Percentiles rank a stretch among this genome's conserved stretches.
Evolutionary conservation across 2,113 vertebrate species (phyloP).

Genomic region (Bambusicola thoracicus): DNA sequence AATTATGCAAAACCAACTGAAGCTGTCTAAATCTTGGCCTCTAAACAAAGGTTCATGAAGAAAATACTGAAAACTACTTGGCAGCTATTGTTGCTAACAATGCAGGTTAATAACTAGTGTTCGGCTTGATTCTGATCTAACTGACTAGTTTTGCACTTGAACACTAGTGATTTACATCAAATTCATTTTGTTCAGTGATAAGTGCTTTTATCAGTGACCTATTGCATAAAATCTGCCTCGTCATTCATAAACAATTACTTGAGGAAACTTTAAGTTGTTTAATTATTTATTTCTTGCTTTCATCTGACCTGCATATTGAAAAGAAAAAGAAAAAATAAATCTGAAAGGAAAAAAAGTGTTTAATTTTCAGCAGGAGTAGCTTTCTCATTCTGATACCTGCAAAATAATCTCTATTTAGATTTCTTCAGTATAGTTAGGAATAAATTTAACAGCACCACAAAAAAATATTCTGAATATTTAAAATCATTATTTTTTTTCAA

Average conservation of each 20-base stretch:
- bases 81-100: conserved; percentile 15
- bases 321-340: not conserved
- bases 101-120: not conserved
- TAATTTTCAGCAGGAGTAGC: not conserved
- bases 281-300: not conserved
- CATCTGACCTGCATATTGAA: not conserved
- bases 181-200: not conserved
- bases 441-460: not conserved
- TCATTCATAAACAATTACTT: not conserved
- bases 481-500: not conserved
- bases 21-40: conserved; percentile 35
- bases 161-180: not conserved
- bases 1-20: conserved; percentile 39
- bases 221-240: not conserved
- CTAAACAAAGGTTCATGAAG: conserved; percentile 41
- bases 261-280: not conserved
- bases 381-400: not conserved
- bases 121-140: conserved; percentile 22
- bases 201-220: not conserved
- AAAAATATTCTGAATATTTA: not conserved
- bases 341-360: not conserved
- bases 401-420: not conserved
- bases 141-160: not conserved
- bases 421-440: not conserved
- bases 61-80: conserved; percentile 40